phyloP scores from a whole-genome alignment of 2,113 vertebrate genomes.

The Aramus guarauna region DNA sequence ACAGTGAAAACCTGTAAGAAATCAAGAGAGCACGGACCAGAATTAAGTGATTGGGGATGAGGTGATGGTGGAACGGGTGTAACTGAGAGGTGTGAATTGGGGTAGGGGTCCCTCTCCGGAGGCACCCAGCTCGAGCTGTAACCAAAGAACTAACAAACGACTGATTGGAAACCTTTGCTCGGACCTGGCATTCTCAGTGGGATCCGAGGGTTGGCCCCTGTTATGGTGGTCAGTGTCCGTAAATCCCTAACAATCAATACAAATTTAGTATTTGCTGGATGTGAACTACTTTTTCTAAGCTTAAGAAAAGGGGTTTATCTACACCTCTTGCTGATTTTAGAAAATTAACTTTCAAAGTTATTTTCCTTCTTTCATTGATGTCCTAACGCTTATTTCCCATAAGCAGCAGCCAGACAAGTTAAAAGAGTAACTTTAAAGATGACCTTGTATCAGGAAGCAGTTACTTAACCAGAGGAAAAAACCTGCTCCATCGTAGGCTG shows the following conservation, averaged over 20 bases:
- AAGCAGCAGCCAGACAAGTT: not conserved
- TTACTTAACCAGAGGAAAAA: not conserved
- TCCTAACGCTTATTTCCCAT: not conserved
- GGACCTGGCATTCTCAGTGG: not conserved
- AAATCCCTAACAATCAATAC: not conserved
- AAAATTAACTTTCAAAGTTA: not conserved
- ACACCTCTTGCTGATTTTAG: not conserved
- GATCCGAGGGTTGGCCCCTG: no score
- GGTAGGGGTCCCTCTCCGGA: not conserved
- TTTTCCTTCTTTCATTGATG: not conserved
- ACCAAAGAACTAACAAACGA: not conserved
- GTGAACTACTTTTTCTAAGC: not conserved
- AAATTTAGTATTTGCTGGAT: not conserved
- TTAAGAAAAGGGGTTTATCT: not conserved
- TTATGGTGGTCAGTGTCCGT: rapidly evolving
- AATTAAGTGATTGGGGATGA: not conserved
- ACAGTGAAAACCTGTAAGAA: not conserved
- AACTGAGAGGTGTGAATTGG: not conserved
- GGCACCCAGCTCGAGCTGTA: not conserved
- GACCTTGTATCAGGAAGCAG: not conserved
- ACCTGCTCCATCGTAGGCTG: not conserved
- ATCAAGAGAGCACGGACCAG: rapidly evolving
- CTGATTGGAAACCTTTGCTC: not conserved
- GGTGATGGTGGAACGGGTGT: rapidly evolving
- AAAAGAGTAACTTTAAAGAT: not conserved